Percentiles rank a stretch among this genome's conserved stretches.
Conservation (phyloP, 2,113 vertebrate species). For the Struthidea cinerea region DNA sequence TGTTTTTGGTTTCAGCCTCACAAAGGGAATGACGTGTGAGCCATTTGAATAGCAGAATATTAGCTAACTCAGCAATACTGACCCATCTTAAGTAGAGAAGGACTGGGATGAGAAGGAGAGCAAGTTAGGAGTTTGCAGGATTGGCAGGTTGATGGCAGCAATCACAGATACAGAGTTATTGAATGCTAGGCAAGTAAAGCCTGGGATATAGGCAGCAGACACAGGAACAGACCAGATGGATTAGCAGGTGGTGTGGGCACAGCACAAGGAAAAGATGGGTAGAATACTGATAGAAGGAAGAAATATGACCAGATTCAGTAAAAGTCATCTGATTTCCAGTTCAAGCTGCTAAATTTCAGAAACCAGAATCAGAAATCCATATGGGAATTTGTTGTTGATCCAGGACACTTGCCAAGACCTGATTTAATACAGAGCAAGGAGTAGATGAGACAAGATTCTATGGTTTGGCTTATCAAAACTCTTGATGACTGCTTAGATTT, state of each 20-base stretch:
- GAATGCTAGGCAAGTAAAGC: constrained; percentile 24
- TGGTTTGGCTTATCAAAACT: background rate
- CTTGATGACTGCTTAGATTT: constrained; percentile 1
- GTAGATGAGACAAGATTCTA: constrained; percentile 23
- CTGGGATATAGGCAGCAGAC: constrained; percentile 3
- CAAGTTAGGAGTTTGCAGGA: background rate
- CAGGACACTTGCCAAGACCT: constrained; percentile 26
- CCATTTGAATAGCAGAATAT: background rate
- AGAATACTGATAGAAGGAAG: constrained; percentile 54
- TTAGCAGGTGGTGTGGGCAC: constrained; percentile 60
- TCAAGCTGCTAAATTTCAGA: constrained; percentile 57
- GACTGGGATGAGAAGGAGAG: background rate
- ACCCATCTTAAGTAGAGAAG: background rate
- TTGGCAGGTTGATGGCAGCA: constrained; percentile 17
- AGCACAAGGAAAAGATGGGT: constrained; percentile 58
- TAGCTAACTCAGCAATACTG: background rate
- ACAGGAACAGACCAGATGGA: constrained; percentile 62
- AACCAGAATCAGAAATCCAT: constrained; percentile 54
- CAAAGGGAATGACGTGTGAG: background rate
- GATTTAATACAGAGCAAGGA: background rate
- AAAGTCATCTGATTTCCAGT: constrained; percentile 58
- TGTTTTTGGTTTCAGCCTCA: background rate
- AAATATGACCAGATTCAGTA: constrained; percentile 59
- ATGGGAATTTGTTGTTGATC: constrained; percentile 46
- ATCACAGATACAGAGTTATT: background rate